These are phyloP conservation scores for Athene noctua DNA, from an alignment of 2,113 vertebrate species.

Conservation along the genomic window DNA sequence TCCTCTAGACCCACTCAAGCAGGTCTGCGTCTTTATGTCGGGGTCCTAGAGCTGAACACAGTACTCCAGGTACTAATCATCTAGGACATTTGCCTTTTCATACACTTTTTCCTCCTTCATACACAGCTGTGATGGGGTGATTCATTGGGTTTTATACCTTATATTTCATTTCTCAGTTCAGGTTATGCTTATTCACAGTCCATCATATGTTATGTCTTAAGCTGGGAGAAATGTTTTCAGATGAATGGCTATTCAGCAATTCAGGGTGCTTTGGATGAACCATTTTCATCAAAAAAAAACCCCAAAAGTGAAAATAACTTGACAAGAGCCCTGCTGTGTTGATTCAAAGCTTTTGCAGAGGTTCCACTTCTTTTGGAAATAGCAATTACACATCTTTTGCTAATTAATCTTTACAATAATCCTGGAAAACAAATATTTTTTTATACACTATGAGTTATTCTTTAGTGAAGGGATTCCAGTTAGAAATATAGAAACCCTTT, in stretches of 20 bases:
- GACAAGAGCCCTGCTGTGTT: not conserved
- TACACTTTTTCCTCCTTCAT: not conserved
- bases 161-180: not conserved
- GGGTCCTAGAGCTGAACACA: too few species aligned
- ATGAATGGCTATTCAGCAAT: not conserved
- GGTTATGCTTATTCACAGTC: not conserved
- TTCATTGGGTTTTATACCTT: not conserved
- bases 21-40: too few species aligned
- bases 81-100: not conserved
- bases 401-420: not conserved
- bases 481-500: not conserved
- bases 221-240: not conserved
- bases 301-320: not conserved
- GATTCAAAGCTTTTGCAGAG: not conserved
- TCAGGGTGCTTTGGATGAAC: not conserved
- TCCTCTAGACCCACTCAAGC: too few species aligned
- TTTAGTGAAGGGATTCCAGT: not conserved
- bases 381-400: not conserved
- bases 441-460: not conserved
- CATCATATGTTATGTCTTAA: not conserved
- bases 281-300: not conserved
- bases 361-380: not conserved
- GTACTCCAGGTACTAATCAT: not conserved
- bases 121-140: not conserved
- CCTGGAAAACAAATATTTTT: not conserved